Evolutionary conservation across 2,797 vertebrate genomes (phyloP).

Genomic region (Halcyon smyrnensis): DNA sequence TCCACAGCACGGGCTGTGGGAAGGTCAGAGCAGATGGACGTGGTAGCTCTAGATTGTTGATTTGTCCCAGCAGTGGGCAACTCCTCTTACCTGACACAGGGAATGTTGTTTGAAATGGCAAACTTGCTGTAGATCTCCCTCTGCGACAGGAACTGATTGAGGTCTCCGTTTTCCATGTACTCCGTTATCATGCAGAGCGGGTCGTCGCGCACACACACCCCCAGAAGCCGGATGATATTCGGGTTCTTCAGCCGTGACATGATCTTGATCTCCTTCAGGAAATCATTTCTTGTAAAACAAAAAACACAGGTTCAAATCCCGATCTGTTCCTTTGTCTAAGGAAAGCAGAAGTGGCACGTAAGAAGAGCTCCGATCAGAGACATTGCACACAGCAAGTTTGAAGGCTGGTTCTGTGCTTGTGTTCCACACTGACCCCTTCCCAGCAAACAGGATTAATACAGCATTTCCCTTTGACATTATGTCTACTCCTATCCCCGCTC

Average conservation of each 20-base stretch:
- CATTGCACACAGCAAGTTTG: not conserved
- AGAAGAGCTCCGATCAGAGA: not conserved
- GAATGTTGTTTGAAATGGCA: conserved; percentile 90
- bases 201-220: conserved; percentile 93
- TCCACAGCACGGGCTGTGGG: not conserved
- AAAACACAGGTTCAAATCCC: not conserved
- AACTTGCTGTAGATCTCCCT: conserved; percentile 92
- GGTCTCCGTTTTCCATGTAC: conserved; percentile 99
- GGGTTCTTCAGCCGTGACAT: conserved; percentile 98
- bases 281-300: conserved; percentile 86
- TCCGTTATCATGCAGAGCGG: conserved; percentile 98
- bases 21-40: not conserved
- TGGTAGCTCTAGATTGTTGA: not conserved
- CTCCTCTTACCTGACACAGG: conserved; percentile 86
- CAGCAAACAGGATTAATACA: not conserved
- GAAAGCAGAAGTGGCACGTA: not conserved
- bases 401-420: not conserved
- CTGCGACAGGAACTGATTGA: conserved; percentile 97
- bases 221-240: conserved; percentile 95
- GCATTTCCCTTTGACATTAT: not conserved
- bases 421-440: not conserved
- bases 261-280: conserved; percentile 99
- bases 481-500: accelerated
- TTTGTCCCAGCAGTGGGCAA: not conserved
- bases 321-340: not conserved